phyloP scores from a whole-genome alignment of 2,113 vertebrate genomes.

The Eulacestoma nigropectus region DNA sequence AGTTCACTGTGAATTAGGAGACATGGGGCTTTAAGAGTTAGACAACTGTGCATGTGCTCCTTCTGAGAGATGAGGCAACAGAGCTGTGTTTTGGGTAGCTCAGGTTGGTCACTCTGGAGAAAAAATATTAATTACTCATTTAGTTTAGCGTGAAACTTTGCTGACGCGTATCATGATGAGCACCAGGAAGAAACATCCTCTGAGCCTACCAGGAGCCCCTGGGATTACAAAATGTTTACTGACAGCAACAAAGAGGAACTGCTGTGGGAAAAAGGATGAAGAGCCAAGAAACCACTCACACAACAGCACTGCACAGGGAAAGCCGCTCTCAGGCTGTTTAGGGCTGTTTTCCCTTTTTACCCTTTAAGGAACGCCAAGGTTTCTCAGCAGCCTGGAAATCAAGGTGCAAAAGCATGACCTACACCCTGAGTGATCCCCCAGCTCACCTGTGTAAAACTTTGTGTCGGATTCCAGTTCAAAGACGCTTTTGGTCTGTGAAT shows the following conservation, averaged over 20 bases:
- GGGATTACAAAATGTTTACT: background rate
- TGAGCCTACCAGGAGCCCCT: background rate
- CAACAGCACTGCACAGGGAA: background rate
- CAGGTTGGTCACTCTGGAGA: background rate
- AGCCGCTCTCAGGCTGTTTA: background rate
- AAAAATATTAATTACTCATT: background rate
- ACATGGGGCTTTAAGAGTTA: background rate
- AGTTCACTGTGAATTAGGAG: background rate
- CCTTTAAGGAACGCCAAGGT: background rate
- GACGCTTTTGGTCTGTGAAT: constrained; percentile 82
- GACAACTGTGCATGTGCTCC: background rate
- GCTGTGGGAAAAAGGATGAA: background rate
- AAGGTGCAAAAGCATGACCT: rapidly evolving
- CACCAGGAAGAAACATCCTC: background rate
- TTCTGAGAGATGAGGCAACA: background rate
- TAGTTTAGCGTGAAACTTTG: background rate
- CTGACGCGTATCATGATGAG: background rate
- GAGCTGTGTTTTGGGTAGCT: background rate
- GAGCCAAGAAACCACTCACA: background rate
- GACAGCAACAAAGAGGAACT: background rate
- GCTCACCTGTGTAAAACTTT: constrained; percentile 87
- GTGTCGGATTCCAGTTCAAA: constrained; percentile 75
- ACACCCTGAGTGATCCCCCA: background rate
- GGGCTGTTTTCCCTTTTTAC: background rate
- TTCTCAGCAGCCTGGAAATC: background rate